Base-by-base conservation (phyloP, 2,113 vertebrate species). In the Bubalus kerabau region DNA sequence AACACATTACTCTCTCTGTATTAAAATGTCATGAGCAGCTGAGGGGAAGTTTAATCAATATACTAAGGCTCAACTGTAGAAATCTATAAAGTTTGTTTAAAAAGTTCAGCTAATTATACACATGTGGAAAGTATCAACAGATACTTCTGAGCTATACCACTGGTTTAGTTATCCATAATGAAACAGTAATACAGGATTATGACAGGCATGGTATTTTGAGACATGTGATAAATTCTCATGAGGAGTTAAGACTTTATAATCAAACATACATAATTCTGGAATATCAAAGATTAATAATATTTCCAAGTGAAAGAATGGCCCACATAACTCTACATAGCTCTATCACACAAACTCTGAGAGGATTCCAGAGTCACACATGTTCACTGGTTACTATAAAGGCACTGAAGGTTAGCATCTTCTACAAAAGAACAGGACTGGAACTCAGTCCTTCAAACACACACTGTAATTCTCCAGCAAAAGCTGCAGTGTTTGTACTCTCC, bases 21-120 rank as follows among this genome's bases (percentile, higher is more conserved):
- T 97, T 98, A 98, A 98, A 98, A 97, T 98, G 97, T 98, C 97
- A 98, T 97, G 89, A 93, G 81, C 87, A 98, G 97, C 97, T 98
- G 97, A 98, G 94, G 80, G 93, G 87, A 98, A 98, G 97, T 97
- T 97, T 98, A 98, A 98, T 98, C 98, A 98, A 93, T 94, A 96
- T 43, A 96, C 94, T 64, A 15, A 92, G 32, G 82, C 28, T 19
- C 43, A 56, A 90, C 93, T 95, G 83, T 96, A 98, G 93, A 98
- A 98, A 94, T 98, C 97, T 97, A 97, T 97, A 94, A 98, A 97
- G 96, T 98, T 98, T 98, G 96, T 98, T 99, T 93, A 97, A 98
- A 98, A 83, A 98, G 84, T 95, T 99, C 98, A 97, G 94, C 96
- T 98, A 98, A 98, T 99, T 99, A 98, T 96, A 98, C 85, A 98